A percentile compares a stretch with the other conserved stretches of the same genome.
Conservation (phyloP, 2,113 vertebrate genomes). For the Oryzias javanicus region DNA sequence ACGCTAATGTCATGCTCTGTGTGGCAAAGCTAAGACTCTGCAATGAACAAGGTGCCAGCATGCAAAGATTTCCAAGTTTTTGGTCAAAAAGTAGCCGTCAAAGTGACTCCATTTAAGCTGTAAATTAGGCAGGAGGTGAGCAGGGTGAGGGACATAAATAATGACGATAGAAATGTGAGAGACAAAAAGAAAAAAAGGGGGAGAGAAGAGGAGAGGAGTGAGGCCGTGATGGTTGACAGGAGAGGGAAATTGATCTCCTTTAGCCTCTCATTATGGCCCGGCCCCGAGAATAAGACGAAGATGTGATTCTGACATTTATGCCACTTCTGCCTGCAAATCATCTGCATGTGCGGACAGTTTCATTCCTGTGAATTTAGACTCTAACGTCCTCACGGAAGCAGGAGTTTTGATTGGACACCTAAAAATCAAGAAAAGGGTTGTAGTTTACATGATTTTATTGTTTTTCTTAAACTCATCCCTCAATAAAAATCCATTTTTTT, state of each 20-base stretch:
- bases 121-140: background rate
- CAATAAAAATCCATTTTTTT: no score
- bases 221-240: constrained; percentile 18
- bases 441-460: no score
- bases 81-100: background rate
- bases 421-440: no score
- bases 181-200: constrained; percentile 1
- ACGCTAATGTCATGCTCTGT: constrained; percentile 1
- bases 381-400: constrained; percentile 1
- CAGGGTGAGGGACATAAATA: constrained; percentile 33
- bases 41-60: background rate
- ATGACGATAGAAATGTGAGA: constrained; percentile 21
- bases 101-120: background rate
- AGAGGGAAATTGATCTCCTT: constrained; percentile 38
- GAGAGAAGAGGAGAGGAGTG: constrained; percentile 2
- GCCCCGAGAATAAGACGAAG: constrained; percentile 25
- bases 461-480: no score
- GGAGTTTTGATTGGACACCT: background rate
- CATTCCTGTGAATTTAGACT: background rate
- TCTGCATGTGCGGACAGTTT: background rate
- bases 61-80: background rate
- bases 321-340: constrained; percentile 33
- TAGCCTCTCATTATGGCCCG: constrained; percentile 41
- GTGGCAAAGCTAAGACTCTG: background rate
- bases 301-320: constrained; percentile 42